Evolutionary conservation across 1,140 invertebrate species (phyloP).

Genomic region (Tetramorium alpestre): DNA sequence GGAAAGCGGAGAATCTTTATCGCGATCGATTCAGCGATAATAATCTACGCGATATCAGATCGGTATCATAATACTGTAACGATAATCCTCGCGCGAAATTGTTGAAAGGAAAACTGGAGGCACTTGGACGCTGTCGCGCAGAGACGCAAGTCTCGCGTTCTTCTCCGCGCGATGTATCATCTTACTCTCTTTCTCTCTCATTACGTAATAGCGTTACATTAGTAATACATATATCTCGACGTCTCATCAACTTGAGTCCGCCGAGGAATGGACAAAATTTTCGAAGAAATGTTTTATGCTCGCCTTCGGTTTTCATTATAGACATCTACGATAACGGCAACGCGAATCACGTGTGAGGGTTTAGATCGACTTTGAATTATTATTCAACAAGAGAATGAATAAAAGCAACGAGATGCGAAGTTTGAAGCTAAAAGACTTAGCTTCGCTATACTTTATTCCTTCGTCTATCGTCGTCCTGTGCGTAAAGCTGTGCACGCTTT

Average conservation of each 20-base stretch:
- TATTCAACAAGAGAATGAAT: not conserved
- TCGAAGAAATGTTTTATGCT: not conserved
- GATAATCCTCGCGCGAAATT: not conserved
- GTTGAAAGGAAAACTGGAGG: conserved; percentile 10
- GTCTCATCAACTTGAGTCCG: not conserved
- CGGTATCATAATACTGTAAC: conserved; percentile 37
- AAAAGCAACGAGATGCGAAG: not conserved
- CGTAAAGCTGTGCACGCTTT: not conserved
- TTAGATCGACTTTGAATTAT: not conserved
- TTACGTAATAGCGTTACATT: not conserved
- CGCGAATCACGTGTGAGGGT: not conserved
- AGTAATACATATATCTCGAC: not conserved
- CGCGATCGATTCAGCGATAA: not conserved
- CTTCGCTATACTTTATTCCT: not conserved
- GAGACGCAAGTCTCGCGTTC: not conserved
- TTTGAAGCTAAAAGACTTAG: not conserved
- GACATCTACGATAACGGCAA: not conserved
- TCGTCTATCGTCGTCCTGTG: not conserved
- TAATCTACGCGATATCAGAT: conserved; percentile 1
- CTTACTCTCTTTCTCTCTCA: conserved; percentile 5
- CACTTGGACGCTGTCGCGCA: not conserved
- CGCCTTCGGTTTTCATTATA: not conserved
- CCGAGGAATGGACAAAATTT: not conserved
- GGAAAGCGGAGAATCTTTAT: not conserved
- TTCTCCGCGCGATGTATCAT: not conserved